These are phyloP conservation scores for Catocala sponsa DNA, from an alignment of 2,888 invertebrate genomes.

Conservation along the genomic window DNA sequence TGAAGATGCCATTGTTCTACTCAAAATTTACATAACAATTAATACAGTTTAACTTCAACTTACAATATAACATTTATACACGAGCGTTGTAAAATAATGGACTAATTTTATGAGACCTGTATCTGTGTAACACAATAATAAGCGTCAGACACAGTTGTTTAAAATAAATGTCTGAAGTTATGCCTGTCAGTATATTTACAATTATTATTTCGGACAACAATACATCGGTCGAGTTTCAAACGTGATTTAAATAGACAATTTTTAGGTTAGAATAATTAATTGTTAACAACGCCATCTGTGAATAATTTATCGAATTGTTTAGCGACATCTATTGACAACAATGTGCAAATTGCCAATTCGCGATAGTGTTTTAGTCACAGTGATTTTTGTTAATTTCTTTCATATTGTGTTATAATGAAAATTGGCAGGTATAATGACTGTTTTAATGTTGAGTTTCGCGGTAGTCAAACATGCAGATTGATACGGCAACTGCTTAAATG, in stretches of 20 bases:
- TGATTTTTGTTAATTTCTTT: neutral
- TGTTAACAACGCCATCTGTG: conserved; percentile 20
- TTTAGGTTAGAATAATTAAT: conserved; percentile 14
- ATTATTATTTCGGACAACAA: conserved; percentile 28
- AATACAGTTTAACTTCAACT: conserved; percentile 52
- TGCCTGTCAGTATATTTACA: conserved; percentile 51
- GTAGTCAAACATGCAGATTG: neutral
- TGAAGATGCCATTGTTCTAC: conserved; percentile 50
- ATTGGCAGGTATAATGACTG: neutral
- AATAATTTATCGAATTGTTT: conserved; percentile 6
- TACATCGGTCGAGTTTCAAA: conserved; percentile 2
- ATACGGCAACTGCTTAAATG: neutral
- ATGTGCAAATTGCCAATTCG: conserved; percentile 1
- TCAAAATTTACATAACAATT: conserved; percentile 64
- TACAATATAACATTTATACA: conserved; percentile 55
- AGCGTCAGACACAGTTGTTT: conserved; percentile 51
- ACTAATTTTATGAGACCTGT: conserved; percentile 66
- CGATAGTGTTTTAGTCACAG: neutral
- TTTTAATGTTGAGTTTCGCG: neutral
- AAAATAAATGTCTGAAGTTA: conserved; percentile 42
- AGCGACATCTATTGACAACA: conserved; percentile 9
- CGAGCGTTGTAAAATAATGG: conserved; percentile 63
- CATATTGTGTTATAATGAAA: too few relatives aligned
- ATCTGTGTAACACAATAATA: conserved; percentile 45
- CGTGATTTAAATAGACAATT: conserved; percentile 9